Base-by-base conservation (phyloP, 2,113 vertebrate species). In the Rhombomys opimus region DNA sequence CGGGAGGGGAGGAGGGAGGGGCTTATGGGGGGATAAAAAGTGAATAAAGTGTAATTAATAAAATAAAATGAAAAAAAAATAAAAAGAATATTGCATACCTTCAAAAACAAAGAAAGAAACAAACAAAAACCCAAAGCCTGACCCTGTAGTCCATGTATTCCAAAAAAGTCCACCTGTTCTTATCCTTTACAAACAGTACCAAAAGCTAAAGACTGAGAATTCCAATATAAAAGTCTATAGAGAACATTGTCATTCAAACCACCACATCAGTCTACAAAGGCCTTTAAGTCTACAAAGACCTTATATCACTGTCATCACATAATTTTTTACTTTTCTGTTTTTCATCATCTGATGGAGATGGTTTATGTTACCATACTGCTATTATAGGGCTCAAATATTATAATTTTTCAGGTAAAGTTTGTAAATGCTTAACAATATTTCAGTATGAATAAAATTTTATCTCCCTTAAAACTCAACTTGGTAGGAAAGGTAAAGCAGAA, bases 261-360 rank as follows among this genome's bases (percentile, higher is more conserved):
- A 72, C n/a, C 14, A 70, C 5, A 17, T 70, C 13, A 35, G 13
- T 72, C 32, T 72, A 72, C 32, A 7, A 70, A n/a, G 14, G 17
- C 14, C 35, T 30, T 72, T 5, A 25, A 72, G 35, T 46, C 46
- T 46, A 46, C 35, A n/a, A 18, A 18, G 68, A 35, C 6, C 15
- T 72, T n/a, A 72, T 18, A n/a, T n/a, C 15, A 7, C 32, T 70
- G 35, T 70, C 14, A n/a, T 70, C 32, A 32, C 32, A n/a, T 17
- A 1, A 4, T 6, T 7, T n/a, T n/a, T 14, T 5, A n/a, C 1
- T 35, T n/a, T n/a, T 18, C 32, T 72, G 14, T 2, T 72, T 72
- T n/a, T n/a, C 35, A 15, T n/a, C 13, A 59, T 82, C 20, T 13
- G 23, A 5, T 82, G 35, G 30, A 38, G 22, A 52, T 61, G 2